Percentiles rank a stretch among this genome's conserved stretches.
phyloP scores from a whole-genome alignment of 1,140 invertebrate species.

The Aphaenogaster rudis region DNA sequence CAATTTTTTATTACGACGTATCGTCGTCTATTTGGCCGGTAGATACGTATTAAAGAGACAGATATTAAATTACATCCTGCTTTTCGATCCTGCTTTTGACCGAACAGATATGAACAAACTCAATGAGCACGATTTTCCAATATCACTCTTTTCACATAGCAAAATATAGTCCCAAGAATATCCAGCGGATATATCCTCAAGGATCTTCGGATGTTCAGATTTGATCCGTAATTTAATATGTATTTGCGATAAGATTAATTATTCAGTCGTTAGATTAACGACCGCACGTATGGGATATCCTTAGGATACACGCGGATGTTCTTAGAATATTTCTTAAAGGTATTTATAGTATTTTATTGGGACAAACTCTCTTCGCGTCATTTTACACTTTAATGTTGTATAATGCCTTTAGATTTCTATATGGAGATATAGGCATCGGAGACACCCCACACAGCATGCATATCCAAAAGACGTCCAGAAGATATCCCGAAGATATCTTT shows the following conservation, averaged over 20 bases:
- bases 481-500: no score
- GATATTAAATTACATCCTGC: conserved; percentile 12
- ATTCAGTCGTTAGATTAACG: not conserved
- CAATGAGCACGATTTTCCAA: not conserved
- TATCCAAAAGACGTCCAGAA: no score
- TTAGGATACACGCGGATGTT: conserved; percentile 5
- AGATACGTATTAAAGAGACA: not conserved
- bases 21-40: not conserved
- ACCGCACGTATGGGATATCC: not conserved
- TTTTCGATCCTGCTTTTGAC: not conserved
- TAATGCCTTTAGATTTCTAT: conserved; percentile 21
- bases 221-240: not conserved
- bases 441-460: no score
- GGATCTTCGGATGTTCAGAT: not conserved
- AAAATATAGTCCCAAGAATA: conserved; percentile 46
- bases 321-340: conserved; percentile 33
- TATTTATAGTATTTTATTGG: not conserved
- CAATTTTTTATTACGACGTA: not conserved
- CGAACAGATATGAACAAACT: not conserved
- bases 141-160: conserved; percentile 36
- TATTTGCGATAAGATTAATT: conserved; percentile 14
- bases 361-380: conserved; percentile 13
- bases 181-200: conserved; percentile 6
- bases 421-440: not conserved
- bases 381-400: conserved; percentile 11